Percentiles rank a stretch among this genome's conserved stretches.
phyloP scores from a whole-genome alignment of 2,888 invertebrate species.

The Clitarchus hookeri region DNA sequence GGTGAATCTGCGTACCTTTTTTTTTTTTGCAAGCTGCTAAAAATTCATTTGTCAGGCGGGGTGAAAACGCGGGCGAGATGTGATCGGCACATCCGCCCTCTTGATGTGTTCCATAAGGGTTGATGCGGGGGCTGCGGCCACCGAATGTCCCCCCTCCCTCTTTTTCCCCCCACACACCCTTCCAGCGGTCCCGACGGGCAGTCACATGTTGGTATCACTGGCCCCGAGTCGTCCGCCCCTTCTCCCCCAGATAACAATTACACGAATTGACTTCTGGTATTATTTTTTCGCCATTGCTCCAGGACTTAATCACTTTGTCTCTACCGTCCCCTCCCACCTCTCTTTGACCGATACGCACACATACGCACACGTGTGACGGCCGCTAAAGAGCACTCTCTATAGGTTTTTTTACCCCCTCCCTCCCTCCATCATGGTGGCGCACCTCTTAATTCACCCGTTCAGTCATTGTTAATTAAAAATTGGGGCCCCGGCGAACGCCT shows the following conservation, averaged over 20 bases:
- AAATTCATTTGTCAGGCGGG: slow-evolving; percentile 10
- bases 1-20: neutral
- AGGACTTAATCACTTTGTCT: slow-evolving; percentile 24
- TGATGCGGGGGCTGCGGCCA: neutral
- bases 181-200: neutral
- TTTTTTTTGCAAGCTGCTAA: neutral
- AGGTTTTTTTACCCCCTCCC: slow-evolving; percentile 5
- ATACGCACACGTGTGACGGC: neutral
- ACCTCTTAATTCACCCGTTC: slow-evolving; percentile 23
- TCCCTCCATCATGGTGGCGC: neutral
- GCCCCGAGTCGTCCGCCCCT: neutral
- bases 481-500: slow-evolving; percentile 4
- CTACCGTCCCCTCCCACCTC: neutral
- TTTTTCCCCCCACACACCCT: neutral
- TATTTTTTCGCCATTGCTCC: slow-evolving; percentile 29
- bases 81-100: slow-evolving; percentile 8
- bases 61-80: neutral
- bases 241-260: slow-evolving; percentile 33
- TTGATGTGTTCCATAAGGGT: neutral
- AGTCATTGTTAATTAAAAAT: slow-evolving; percentile 26
- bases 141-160: neutral
- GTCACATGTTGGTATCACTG: slow-evolving; percentile 14
- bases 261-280: slow-evolving; percentile 36
- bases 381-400: slow-evolving; percentile 14
- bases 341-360: neutral